phyloP scores from a whole-genome alignment of 1,140 invertebrate genomes.

The Pseudoatta argentina region DNA sequence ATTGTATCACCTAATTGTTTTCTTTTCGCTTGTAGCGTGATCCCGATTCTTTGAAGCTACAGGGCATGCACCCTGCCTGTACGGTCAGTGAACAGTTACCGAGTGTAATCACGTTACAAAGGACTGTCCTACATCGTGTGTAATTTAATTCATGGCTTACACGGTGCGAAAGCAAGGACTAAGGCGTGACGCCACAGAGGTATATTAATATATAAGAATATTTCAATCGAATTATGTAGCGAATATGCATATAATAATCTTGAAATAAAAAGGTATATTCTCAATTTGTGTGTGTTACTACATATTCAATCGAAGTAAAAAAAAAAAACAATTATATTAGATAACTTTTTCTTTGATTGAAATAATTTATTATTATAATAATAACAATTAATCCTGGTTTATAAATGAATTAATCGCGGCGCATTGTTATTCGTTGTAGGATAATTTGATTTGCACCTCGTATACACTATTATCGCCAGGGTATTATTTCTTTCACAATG shows the following conservation, averaged over 20 bases:
- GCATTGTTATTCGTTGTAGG: slow-evolving; percentile 3
- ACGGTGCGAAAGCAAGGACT: slow-evolving; percentile 39
- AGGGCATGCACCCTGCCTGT: slow-evolving; percentile 47
- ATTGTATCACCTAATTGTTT: slow-evolving; percentile 43
- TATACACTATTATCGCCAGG: not conserved
- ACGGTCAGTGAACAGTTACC: slow-evolving; percentile 63
- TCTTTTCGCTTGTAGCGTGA: slow-evolving; percentile 45
- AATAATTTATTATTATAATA: slow-evolving; percentile 6
- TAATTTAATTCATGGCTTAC: slow-evolving; percentile 70
- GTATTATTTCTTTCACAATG: slow-evolving; percentile 22
- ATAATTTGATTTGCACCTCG: not conserved
- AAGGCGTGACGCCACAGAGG: slow-evolving; percentile 39
- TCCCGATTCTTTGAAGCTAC: slow-evolving; percentile 62
- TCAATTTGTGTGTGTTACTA: not conserved
- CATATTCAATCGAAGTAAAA: not conserved
- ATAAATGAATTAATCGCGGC: not conserved
- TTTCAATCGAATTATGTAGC: slow-evolving; percentile 17
- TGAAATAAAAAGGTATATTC: not conserved
- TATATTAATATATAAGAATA: slow-evolving; percentile 57
- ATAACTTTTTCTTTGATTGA: not conserved
- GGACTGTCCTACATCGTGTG: slow-evolving; percentile 64
- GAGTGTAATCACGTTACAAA: slow-evolving; percentile 67
- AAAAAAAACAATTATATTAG: not conserved
- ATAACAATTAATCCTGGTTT: slow-evolving; percentile 3
- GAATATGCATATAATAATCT: not conserved